phyloP scores from a whole-genome alignment of 2,113 vertebrate genomes.

The Odobenus rosmarus region DNA sequence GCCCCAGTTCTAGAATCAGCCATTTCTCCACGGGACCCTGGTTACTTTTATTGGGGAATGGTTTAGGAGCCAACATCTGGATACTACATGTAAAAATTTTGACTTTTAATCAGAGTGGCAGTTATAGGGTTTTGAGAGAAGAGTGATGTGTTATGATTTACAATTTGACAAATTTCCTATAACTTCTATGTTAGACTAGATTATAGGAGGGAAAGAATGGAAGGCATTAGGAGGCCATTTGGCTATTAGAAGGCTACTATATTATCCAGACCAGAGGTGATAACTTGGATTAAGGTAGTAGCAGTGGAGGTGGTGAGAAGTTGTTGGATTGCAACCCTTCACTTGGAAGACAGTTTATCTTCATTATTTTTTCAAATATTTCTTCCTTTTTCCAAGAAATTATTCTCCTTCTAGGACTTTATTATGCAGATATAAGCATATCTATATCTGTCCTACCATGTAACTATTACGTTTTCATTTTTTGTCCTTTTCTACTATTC shows the following conservation, averaged over 20 bases:
- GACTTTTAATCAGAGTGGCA: not conserved
- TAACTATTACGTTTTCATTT: not conserved
- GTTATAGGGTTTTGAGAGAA: not conserved
- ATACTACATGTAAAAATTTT: not conserved
- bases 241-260: not conserved
- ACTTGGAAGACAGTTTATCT: not conserved
- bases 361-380: not conserved
- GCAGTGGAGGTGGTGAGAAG: not conserved
- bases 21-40: not conserved
- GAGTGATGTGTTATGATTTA: not conserved
- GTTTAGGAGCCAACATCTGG: not conserved
- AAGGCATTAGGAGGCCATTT: not conserved
- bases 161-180: not conserved
- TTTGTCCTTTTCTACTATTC: not conserved
- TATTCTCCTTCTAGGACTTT: not conserved
- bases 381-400: not conserved
- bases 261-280: not conserved
- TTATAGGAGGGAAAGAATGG: not conserved
- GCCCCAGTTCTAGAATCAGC: not conserved
- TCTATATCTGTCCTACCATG: not conserved
- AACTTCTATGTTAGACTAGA: not conserved
- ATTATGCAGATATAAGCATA: not conserved
- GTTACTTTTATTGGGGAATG: not conserved
- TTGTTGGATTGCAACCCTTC: not conserved
- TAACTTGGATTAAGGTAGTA: not conserved